Evolutionary conservation across 1,140 invertebrate genomes (phyloP).

Genomic region (Leucophenga varia): DNA sequence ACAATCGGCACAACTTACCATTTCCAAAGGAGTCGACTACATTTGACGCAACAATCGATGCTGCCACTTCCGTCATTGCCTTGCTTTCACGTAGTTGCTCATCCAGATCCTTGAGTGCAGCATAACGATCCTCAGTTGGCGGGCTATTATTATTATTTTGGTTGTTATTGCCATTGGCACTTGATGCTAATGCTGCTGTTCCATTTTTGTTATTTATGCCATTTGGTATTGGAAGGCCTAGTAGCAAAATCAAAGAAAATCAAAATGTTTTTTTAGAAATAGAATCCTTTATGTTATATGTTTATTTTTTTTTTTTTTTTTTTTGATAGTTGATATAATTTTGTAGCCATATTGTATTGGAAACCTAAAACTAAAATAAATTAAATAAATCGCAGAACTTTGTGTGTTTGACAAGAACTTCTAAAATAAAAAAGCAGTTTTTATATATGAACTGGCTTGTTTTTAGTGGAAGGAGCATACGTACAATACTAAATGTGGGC

Average conservation of each 20-base stretch:
- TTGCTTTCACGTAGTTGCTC: slow-evolving; percentile 55
- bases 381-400: no score
- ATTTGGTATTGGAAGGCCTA: slow-evolving; percentile 55
- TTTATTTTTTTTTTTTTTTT: no score
- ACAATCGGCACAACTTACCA: slow-evolving; percentile 21
- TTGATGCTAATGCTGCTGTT: slow-evolving; percentile 32
- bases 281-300: no score
- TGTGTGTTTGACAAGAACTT: no score
- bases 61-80: slow-evolving; percentile 31
- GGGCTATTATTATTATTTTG: slow-evolving; percentile 36
- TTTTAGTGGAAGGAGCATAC: no score
- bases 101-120: slow-evolving; percentile 80
- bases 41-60: slow-evolving; percentile 22
- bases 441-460: no score
- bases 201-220: slow-evolving; percentile 20
- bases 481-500: no score
- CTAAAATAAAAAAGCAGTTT: no score
- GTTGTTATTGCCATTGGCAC: slow-evolving; percentile 6
- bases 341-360: no score
- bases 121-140: slow-evolving; percentile 74
- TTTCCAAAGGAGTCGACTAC: slow-evolving; percentile 33
- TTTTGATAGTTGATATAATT: no score
- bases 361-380: no score
- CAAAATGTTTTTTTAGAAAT: no score
- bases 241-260: slow-evolving; percentile 12